Evolutionary conservation across 1,140 invertebrate species (phyloP).

Genomic region (Drosophila sechellia): DNA sequence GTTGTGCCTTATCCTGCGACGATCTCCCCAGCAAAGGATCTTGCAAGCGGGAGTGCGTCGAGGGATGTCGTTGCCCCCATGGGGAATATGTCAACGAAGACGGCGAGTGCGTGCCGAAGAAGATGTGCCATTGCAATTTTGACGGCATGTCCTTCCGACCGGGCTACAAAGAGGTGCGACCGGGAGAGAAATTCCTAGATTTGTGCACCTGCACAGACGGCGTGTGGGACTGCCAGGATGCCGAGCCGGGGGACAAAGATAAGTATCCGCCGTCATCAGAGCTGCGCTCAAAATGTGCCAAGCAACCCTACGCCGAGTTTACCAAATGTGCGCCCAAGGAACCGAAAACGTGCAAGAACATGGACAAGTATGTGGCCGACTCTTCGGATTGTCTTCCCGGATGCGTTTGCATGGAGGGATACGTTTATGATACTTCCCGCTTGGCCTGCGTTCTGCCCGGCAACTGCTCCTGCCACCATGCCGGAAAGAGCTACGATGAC

Average conservation of each 20-base stretch:
- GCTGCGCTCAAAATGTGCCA: conserved; percentile 87
- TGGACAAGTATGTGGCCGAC: conserved; percentile 87
- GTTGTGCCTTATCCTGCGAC: conserved; percentile 89
- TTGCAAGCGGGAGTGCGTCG: conserved; percentile 88
- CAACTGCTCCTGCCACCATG: conserved; percentile 95
- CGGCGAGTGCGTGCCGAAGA: conserved; percentile 91
- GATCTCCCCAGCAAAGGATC: conserved; percentile 85
- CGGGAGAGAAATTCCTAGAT: conserved; percentile 88
- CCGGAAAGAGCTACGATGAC: conserved; percentile 92
- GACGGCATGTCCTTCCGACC: conserved; percentile 90
- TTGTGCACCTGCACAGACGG: conserved; percentile 91
- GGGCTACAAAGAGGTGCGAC: conserved; percentile 90
- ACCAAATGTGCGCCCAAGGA: conserved; percentile 91
- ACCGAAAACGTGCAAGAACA: conserved; percentile 93
- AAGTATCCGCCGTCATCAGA: conserved; percentile 87
- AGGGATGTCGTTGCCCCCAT: conserved; percentile 94
- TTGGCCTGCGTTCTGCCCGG: conserved; percentile 89
- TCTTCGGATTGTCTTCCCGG: conserved; percentile 89
- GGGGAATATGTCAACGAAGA: conserved; percentile 90
- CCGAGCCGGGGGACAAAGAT: conserved; percentile 87
- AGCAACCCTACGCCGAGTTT: conserved; percentile 88
- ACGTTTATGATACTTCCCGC: conserved; percentile 89
- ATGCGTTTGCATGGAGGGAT: conserved; percentile 91
- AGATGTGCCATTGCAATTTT: conserved; percentile 90
- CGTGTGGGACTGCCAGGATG: conserved; percentile 89